Conservation (phyloP, 2,888 invertebrate species). For the Synergus umbraculus region DNA sequence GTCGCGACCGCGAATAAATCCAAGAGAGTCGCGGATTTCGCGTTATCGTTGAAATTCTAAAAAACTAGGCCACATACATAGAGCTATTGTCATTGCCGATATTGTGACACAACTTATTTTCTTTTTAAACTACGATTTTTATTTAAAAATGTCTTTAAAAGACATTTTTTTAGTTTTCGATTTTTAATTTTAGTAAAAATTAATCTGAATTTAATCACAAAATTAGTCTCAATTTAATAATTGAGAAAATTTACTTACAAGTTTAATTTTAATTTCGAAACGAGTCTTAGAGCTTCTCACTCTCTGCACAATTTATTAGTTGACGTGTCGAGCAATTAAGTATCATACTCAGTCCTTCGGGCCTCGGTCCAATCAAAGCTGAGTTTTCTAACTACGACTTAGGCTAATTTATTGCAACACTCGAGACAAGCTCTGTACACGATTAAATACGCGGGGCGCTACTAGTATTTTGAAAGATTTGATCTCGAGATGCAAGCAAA, state of each 20-base stretch:
- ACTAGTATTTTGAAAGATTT: conserved; percentile 36
- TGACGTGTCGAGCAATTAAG: conserved; percentile 47
- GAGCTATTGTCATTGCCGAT: neutral
- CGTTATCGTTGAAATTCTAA: conserved; percentile 32
- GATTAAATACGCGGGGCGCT: conserved; percentile 21
- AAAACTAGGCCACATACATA: conserved; percentile 15
- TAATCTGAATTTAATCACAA: too few relatives aligned
- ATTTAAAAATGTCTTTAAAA: neutral
- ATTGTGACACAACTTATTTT: neutral
- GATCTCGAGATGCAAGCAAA: conserved; percentile 20
- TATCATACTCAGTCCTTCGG: conserved; percentile 46
- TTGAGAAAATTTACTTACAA: neutral
- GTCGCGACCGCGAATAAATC: conserved; percentile 53
- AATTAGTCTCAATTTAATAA: too few relatives aligned
- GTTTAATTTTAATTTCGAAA: conserved; percentile 30
- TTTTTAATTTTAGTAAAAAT: too few relatives aligned
- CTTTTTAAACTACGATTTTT: neutral
- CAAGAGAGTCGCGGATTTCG: conserved; percentile 38
- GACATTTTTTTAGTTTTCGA: conserved; percentile 1
- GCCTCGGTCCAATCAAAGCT: conserved; percentile 49
- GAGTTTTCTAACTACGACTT: conserved; percentile 57
- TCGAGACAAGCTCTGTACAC: neutral
- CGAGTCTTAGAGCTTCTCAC: conserved; percentile 18
- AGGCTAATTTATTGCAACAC: conserved; percentile 61
- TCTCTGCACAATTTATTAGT: conserved; percentile 37